Percentiles rank a stretch among this genome's conserved stretches.
These are phyloP conservation scores for Scaptomyza parva DNA, from an alignment of 2,888 invertebrate genomes.

Conservation along the genomic window DNA sequence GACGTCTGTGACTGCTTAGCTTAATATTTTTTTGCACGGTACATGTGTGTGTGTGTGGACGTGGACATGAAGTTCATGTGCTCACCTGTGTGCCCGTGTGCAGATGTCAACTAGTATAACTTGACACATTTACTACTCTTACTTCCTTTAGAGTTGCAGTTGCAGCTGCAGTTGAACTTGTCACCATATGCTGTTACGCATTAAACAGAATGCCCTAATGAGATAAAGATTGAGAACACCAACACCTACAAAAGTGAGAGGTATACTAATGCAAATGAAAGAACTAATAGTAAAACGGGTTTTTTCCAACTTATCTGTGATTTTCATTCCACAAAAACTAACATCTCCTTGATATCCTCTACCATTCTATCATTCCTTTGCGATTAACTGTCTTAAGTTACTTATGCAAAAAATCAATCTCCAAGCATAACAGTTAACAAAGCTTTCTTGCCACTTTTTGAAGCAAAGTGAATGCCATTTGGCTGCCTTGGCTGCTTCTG, in stretches of 20 bases:
- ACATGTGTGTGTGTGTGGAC: slow-evolving; percentile 1
- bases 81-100: slow-evolving; percentile 38
- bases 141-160: slow-evolving; percentile 25
- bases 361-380: not conserved
- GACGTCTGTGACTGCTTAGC: slow-evolving; percentile 46
- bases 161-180: slow-evolving; percentile 31
- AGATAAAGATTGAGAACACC: slow-evolving; percentile 29
- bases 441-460: not conserved
- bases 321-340: too few species aligned
- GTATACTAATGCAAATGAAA: too few species aligned
- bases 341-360: too few species aligned
- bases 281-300: too few species aligned
- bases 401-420: slow-evolving; percentile 1
- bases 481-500: slow-evolving; percentile 4
- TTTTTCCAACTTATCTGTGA: too few species aligned
- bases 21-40: too few species aligned
- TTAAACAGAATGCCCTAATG: slow-evolving; percentile 52
- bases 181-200: slow-evolving; percentile 26
- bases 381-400: not conserved
- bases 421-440: too few species aligned
- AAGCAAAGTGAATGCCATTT: slow-evolving; percentile 15
- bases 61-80: slow-evolving; percentile 34
- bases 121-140: slow-evolving; percentile 53
- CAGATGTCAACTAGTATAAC: slow-evolving; percentile 45
- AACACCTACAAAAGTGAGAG: not conserved